Percentiles rank a stretch among this genome's conserved stretches.
Conservation (phyloP, 2,113 vertebrate genomes). For the Caranx ignobilis region DNA sequence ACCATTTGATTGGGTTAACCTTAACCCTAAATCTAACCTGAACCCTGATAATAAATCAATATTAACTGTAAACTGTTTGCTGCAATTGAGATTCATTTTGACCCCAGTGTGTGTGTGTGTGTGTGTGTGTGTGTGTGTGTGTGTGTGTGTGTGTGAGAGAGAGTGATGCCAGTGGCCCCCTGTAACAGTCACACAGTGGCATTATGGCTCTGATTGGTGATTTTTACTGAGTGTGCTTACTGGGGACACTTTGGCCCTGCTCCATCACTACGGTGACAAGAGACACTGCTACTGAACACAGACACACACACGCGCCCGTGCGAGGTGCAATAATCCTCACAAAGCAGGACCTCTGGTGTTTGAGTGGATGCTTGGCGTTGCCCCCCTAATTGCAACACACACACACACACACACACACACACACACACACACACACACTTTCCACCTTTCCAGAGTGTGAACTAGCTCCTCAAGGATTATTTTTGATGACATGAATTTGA, state of each 20-base stretch:
- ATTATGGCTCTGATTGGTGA: slow-evolving; percentile 39
- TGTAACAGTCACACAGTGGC: background rate
- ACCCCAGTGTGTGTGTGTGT: background rate
- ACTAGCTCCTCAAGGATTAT: too few relatives aligned
- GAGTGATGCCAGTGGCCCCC: slow-evolving; percentile 45
- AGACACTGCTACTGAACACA: background rate
- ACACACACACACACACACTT: background rate
- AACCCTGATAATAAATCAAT: too few relatives aligned
- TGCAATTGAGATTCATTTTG: background rate
- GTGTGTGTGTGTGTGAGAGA: background rate
- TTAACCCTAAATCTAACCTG: too few relatives aligned
- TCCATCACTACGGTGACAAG: slow-evolving; percentile 39
- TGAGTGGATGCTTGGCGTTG: background rate
- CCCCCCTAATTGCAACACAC: background rate
- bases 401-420: background rate
- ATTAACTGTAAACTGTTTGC: too few relatives aligned
- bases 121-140: background rate
- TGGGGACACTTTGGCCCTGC: slow-evolving; percentile 17
- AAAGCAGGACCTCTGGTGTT: background rate
- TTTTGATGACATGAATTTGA: too few relatives aligned
- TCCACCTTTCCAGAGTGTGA: too few relatives aligned
- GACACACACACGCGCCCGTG: slow-evolving; percentile 9
- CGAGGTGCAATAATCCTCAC: background rate
- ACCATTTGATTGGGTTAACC: too few relatives aligned
- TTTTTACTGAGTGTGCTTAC: slow-evolving; percentile 31